Evolutionary conservation across 1,140 invertebrate species (phyloP).

Genomic region (Augochlora pura): DNA sequence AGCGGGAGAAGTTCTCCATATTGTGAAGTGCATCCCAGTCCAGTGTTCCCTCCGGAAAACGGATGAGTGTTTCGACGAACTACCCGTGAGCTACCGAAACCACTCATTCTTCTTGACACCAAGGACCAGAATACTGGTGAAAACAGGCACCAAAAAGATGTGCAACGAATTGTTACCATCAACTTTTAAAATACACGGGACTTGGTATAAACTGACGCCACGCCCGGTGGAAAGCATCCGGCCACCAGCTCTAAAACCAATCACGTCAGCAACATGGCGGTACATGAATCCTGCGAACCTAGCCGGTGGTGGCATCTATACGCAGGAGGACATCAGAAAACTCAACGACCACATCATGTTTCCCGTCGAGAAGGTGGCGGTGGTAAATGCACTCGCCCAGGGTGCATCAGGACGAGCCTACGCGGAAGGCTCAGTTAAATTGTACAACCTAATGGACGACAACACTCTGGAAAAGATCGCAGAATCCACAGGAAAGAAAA

Average conservation of each 20-base stretch:
- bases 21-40: too few relatives aligned
- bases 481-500: background rate
- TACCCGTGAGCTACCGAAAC: conserved; percentile 21
- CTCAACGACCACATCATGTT: background rate
- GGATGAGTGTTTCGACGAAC: background rate
- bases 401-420: background rate
- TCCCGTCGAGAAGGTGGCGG: background rate
- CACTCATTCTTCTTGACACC: conserved; percentile 27
- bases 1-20: too few relatives aligned
- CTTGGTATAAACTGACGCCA: background rate
- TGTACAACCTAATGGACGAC: background rate
- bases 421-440: background rate
- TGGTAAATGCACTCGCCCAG: background rate
- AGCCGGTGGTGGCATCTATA: too few relatives aligned
- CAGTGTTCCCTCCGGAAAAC: too few relatives aligned
- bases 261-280: background rate
- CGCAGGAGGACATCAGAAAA: background rate
- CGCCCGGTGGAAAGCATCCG: background rate
- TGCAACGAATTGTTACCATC: background rate
- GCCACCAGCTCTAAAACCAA: background rate
- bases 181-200: background rate
- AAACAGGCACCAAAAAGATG: background rate
- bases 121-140: conserved; percentile 25
- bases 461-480: background rate
- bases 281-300: too few relatives aligned